Evolutionary conservation across 1,140 invertebrate species (phyloP).

Genomic region (Dinothrombium tinctorium): DNA sequence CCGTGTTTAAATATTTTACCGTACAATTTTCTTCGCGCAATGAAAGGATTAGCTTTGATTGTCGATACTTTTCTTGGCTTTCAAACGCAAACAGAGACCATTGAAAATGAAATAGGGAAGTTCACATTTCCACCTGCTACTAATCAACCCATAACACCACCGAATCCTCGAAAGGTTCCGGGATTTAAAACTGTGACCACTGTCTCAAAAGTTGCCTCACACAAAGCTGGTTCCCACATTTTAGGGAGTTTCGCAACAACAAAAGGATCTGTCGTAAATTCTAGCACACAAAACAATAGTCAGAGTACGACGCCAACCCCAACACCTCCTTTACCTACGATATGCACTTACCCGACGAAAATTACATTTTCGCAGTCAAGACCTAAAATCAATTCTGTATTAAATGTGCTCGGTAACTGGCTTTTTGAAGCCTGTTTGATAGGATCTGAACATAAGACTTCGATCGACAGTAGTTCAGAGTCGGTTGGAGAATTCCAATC

Average conservation of each 20-base stretch:
- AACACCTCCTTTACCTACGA: neutral
- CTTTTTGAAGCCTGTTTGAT: conserved; percentile 82
- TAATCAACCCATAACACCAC: too few relatives aligned
- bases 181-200: too few relatives aligned
- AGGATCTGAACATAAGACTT: conserved; percentile 29
- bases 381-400: conserved; percentile 72
- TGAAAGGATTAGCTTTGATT: conserved; percentile 69
- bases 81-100: neutral
- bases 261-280: too few relatives aligned
- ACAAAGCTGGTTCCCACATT: too few relatives aligned
- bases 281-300: neutral
- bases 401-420: conserved; percentile 90
- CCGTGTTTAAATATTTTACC: conserved; percentile 65
- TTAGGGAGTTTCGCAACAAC: too few relatives aligned
- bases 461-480: neutral
- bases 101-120: too few relatives aligned
- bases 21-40: conserved; percentile 71
- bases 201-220: too few relatives aligned
- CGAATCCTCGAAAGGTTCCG: too few relatives aligned
- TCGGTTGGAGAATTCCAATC: neutral
- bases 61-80: conserved; percentile 78
- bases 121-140: too few relatives aligned
- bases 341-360: neutral
- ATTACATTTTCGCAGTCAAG: conserved; percentile 22
- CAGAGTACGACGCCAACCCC: neutral